Conservation (phyloP, 2,113 vertebrate genomes). For the Sturnus vulgaris region DNA sequence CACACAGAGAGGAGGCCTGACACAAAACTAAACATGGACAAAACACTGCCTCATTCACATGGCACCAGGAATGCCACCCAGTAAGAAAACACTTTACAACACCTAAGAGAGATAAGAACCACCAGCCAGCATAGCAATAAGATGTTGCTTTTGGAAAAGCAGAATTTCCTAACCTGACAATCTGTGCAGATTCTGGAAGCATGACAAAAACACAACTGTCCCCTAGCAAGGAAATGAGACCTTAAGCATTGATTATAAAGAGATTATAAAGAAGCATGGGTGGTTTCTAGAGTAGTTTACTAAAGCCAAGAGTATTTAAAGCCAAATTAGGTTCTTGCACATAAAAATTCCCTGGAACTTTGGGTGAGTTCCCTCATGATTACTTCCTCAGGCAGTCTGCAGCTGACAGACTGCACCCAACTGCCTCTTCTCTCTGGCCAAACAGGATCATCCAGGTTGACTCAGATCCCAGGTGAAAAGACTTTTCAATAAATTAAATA, state of each 20-base stretch:
- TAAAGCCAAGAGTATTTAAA: neutral
- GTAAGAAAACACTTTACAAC: constrained; percentile 54
- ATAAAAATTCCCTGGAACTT: neutral
- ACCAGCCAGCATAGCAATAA: neutral
- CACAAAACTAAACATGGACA: constrained; percentile 35
- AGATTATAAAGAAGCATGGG: neutral
- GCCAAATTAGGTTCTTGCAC: neutral
- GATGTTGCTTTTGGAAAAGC: neutral
- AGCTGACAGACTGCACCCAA: neutral
- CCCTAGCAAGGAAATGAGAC: neutral
- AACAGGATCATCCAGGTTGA: neutral
- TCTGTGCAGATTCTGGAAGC: neutral
- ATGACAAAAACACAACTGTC: neutral
- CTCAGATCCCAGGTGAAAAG: neutral
- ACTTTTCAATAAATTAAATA: neutral
- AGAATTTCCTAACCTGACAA: constrained; percentile 15
- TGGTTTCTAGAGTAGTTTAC: neutral
- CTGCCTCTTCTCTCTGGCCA: neutral
- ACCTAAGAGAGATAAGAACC: constrained; percentile 29
- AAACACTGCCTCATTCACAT: constrained; percentile 39
- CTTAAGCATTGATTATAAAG: neutral
- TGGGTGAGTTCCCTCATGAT: neutral
- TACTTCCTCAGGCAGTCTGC: neutral
- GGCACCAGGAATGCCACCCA: constrained; percentile 59
- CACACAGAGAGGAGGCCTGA: constrained; percentile 26